Percentiles rank a stretch among this genome's conserved stretches.
These are phyloP conservation scores for Dysidea cf. avara DNA, from an alignment of 37 sponge, comb jelly and placozoan species.

Conservation along the genomic window DNA sequence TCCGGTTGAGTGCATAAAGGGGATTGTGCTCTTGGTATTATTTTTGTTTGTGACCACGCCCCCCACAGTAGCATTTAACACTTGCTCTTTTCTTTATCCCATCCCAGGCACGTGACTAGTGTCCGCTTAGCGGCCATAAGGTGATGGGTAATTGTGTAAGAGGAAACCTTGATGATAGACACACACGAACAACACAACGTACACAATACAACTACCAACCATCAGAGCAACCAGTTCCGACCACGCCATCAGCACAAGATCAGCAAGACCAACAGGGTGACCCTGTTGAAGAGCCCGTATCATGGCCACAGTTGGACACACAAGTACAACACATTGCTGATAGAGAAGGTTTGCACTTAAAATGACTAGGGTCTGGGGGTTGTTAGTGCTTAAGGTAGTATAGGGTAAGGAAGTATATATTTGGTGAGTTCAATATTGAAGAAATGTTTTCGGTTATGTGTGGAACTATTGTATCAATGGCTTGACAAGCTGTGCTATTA, in stretches of 20 bases:
- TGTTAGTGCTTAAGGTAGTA: not conserved
- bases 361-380: no score
- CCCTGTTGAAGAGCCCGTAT: not conserved
- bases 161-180: not conserved
- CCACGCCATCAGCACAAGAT: conserved; percentile 2
- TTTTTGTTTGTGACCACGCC: no score
- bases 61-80: no score
- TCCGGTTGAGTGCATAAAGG: no score
- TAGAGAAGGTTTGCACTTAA: conserved; percentile 80
- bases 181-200: not conserved
- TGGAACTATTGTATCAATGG: no score
- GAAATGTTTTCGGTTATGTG: not conserved
- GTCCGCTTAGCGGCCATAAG: no score
- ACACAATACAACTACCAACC: not conserved
- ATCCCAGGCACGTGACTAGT: no score
- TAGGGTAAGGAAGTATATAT: not conserved
- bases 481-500: no score
- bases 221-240: not conserved
- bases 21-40: no score
- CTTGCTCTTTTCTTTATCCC: no score
- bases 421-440: conserved; percentile 1
- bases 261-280: conserved; percentile 1
- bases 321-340: conserved; percentile 75
- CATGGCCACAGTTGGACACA: conserved; percentile 29
- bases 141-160: not conserved